Evolutionary conservation across 1,140 invertebrate species (phyloP), one percentile per base, ranked within the genome.

Genomic region (Drosophila azteca): DNA sequence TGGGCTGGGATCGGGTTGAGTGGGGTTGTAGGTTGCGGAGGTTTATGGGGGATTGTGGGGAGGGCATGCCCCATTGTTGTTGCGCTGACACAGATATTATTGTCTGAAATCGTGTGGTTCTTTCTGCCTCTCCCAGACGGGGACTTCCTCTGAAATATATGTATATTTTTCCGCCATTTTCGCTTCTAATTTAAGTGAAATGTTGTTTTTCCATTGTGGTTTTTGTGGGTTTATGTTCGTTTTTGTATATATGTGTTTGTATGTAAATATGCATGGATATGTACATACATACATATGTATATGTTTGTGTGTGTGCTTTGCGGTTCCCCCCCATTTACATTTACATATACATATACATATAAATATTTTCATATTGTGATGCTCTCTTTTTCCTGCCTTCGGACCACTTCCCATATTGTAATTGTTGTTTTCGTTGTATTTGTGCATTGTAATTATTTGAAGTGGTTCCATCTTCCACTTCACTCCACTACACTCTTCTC

Each of bases 81-180:
- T 75, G 77, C 65, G 76, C 81, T 84, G 82, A 84, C 80, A 84
- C 70, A 84, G 81, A 84, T 84, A 85, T 85, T 84, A 84, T 84
- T 85, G 81, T 84, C 81, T 87, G 83, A 73, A 67, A 77, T 79
- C 71, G 72, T 76, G 72, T 58, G 43, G 54, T 59, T 66, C 49
- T 54, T 53, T 24, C 53, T 62, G 48, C 41, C 71, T 68, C 60
- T 66, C 61, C 78, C 55, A 77, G 81, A 70, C 64, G 69, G 50
- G 44, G 61, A 74, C 48, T 74, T 74, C 70, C 71, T 65, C 82
- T 85, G 57, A 77, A 70, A 73, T 81, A 35, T 11, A 31, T 31
- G 17, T 20, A 39, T 39, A 74, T 81, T 84, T 79, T 77, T 87
- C 73, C 73, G 55, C 75, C 75, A 84, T 83, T 83, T 79, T 79